Percentiles rank a stretch among this genome's conserved stretches.
Conservation (phyloP, 2,888 invertebrate species). For the Dryobota labecula region DNA sequence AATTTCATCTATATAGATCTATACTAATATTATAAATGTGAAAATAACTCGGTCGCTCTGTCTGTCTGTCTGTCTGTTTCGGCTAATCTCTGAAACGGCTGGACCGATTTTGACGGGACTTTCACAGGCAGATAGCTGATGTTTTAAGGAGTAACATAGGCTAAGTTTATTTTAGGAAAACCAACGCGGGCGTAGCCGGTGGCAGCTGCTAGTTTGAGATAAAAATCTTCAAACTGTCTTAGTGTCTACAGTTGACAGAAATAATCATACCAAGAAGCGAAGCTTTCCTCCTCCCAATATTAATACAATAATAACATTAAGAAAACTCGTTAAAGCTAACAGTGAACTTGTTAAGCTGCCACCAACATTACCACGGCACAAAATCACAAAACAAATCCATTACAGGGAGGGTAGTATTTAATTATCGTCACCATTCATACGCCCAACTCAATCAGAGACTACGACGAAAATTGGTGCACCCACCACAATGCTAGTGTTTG, state of each 20-base stretch:
- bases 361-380: conserved; percentile 13
- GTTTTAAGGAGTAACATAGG: no score
- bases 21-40: no score
- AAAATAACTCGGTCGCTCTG: no score
- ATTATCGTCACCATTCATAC: conserved; percentile 66
- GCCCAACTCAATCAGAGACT: conserved; percentile 44
- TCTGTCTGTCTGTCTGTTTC: no score
- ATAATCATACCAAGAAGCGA: background rate
- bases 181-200: no score
- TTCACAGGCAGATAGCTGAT: no score
- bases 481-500: conserved; percentile 42
- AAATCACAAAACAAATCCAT: conserved; percentile 63
- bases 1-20: no score
- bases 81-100: no score
- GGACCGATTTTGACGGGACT: no score
- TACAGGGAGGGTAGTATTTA: conserved; percentile 54
- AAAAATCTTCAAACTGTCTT: background rate
- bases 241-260: background rate
- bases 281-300: background rate
- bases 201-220: no score
- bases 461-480: conserved; percentile 47
- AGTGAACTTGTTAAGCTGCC: conserved; percentile 31
- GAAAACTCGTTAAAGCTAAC: conserved; percentile 38
- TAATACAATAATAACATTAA: conserved; percentile 13
- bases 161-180: no score